phyloP scores from a whole-genome alignment of 1,140 invertebrate genomes.

The Carposina sasakii region DNA sequence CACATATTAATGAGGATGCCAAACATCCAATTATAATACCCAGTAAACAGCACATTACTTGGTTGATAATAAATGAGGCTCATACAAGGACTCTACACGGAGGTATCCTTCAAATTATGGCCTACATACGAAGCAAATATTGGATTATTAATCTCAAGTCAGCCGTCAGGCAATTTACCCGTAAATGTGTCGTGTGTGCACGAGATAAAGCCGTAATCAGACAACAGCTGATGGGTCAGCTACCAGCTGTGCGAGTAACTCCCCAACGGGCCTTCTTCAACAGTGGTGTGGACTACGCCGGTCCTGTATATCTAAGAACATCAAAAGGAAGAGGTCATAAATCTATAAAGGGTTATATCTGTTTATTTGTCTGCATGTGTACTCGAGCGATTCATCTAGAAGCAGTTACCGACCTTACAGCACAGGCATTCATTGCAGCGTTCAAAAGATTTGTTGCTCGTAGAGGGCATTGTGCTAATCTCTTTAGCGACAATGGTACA shows the following conservation, averaged over 20 bases:
- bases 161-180: conserved; percentile 6
- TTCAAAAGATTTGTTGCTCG: conserved; percentile 38
- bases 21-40: conserved; percentile 20
- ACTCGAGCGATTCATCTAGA: conserved; percentile 26
- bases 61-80: conserved; percentile 23
- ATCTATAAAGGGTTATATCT: conserved; percentile 15
- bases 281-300: conserved; percentile 20
- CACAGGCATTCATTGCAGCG: conserved; percentile 28
- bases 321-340: conserved; percentile 9
- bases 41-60: conserved; percentile 11
- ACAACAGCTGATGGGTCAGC: conserved; percentile 20
- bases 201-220: conserved; percentile 3
- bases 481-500: conserved; percentile 45
- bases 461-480: conserved; percentile 24
- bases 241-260: conserved; percentile 17
- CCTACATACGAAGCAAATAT: conserved; percentile 23
- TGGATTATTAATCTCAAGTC: neutral
- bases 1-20: conserved; percentile 3
- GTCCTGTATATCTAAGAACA: conserved; percentile 8
- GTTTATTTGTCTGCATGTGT: conserved; percentile 21
- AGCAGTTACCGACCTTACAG: conserved; percentile 18
- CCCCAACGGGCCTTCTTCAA: conserved; percentile 17
- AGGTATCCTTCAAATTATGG: conserved; percentile 9
- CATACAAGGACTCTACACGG: conserved; percentile 4
- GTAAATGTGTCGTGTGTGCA: conserved; percentile 20